phyloP scores from a whole-genome alignment of 1,140 invertebrate genomes.

The Bilobella aurantiaca region DNA sequence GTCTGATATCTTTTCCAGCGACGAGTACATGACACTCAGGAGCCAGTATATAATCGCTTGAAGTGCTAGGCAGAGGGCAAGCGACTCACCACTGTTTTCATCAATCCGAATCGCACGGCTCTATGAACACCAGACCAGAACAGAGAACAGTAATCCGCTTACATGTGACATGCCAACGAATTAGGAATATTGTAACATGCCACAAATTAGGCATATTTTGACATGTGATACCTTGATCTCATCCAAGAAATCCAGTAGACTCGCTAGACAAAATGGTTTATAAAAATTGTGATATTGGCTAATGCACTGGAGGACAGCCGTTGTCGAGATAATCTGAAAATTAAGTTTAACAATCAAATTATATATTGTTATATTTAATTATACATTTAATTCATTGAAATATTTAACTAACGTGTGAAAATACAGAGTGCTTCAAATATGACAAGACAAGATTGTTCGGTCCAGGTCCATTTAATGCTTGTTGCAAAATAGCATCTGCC shows the following conservation, averaged over 20 bases:
- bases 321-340: slow-evolving; percentile 68
- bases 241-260: slow-evolving; percentile 73
- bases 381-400: background rate
- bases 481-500: slow-evolving; percentile 82
- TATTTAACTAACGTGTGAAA: slow-evolving; percentile 52
- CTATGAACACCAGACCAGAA: slow-evolving; percentile 36
- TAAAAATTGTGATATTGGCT: slow-evolving; percentile 78
- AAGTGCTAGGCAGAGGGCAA: slow-evolving; percentile 60
- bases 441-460: slow-evolving; percentile 82
- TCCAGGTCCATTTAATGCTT: slow-evolving; percentile 79
- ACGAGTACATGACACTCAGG: slow-evolving; percentile 61
- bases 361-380: background rate
- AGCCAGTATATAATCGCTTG: slow-evolving; percentile 69
- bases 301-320: slow-evolving; percentile 73
- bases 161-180: too few relatives aligned
- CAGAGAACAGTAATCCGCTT: too few relatives aligned
- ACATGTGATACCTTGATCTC: slow-evolving; percentile 54
- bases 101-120: slow-evolving; percentile 46
- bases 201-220: too few relatives aligned
- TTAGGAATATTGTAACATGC: too few relatives aligned
- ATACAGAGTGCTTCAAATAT: slow-evolving; percentile 82
- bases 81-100: slow-evolving; percentile 66
- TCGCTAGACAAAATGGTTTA: slow-evolving; percentile 76
- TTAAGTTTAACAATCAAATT: slow-evolving; percentile 77
- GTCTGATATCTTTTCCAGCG: slow-evolving; percentile 40